Evolutionary conservation across 2,797 vertebrate genomes (phyloP).

Genomic region (Hippocampus kuda): DNA sequence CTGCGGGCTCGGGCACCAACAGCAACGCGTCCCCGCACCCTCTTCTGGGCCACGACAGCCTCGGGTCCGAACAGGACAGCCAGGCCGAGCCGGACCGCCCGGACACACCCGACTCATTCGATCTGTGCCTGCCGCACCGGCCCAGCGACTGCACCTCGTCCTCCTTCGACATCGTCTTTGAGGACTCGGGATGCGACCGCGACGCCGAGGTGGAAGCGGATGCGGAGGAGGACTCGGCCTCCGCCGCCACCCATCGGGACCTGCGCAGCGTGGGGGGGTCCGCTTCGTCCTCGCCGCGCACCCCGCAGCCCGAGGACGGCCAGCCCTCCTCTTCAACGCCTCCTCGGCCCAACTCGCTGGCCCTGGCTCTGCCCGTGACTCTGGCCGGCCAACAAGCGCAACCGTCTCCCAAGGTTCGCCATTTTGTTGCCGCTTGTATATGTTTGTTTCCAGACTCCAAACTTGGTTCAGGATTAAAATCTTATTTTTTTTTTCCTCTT

Average conservation of each 20-base stretch:
- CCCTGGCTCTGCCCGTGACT: slow-evolving; percentile 66
- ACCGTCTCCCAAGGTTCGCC: slow-evolving; percentile 74
- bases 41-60: slow-evolving; percentile 73
- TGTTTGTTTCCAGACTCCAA: background rate
- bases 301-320: slow-evolving; percentile 20
- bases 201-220: slow-evolving; percentile 47
- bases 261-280: slow-evolving; percentile 32
- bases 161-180: slow-evolving; percentile 91
- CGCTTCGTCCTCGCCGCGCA: slow-evolving; percentile 42
- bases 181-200: slow-evolving; percentile 89
- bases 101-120: slow-evolving; percentile 67
- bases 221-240: slow-evolving; percentile 39
- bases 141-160: slow-evolving; percentile 85
- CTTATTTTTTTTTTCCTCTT: no score
- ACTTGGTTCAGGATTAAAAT: no score
- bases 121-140: slow-evolving; percentile 66
- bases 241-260: slow-evolving; percentile 23
- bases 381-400: slow-evolving; percentile 60
- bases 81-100: slow-evolving; percentile 69
- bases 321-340: slow-evolving; percentile 49
- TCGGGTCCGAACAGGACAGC: slow-evolving; percentile 73
- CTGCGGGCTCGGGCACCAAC: slow-evolving; percentile 20
- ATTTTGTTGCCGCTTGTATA: background rate
- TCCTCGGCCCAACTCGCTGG: slow-evolving; percentile 80
- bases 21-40: slow-evolving; percentile 46